Base-by-base conservation (phyloP, 2,888 invertebrate genomes). In the Entomobrya proxima region DNA sequence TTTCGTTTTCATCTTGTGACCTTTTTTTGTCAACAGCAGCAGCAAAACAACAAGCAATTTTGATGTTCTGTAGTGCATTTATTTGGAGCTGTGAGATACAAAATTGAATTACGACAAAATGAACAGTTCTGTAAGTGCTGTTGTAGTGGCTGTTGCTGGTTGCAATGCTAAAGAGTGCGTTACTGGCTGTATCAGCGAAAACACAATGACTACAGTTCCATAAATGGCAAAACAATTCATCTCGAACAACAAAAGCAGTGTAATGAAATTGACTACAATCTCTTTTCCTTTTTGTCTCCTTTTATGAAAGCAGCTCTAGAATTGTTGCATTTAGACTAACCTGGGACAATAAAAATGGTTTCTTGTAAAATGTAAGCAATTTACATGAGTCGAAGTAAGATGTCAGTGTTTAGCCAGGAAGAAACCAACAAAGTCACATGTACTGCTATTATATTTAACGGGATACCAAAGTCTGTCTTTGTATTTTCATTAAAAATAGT, bases 171-270 rank as follows among this genome's bases (percentile, higher is more conserved):
- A n/a, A n/a, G n/a, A n/a, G n/a, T n/a, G n/a, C 52, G 52, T 50
- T 50, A n/a, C n/a, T 9, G n/a, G 52, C 21, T 61, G 32, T 32
- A 35, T 61, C 18, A 18, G 61, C 35, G n/a, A n/a, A n/a, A n/a
- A 32, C 61, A 67, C 40, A 67, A 67, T 37, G 58, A 58, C 27
- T 30, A 32, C 32, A 64, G 44, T 77, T 77, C 77, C 77, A 77
- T 77, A 77, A 77, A 64, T 77, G 77, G 77, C 32, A 32, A 61
- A 44, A 47, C 77, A 64, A 76, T 55, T 50, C 50, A 67, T 67
- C 50, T 74, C 58, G 35, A 76, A 58, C 37, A 58, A 76, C 24
- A 58, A 76, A 52, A 55, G 58, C 27, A 58, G 21, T 18, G 67
- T 40, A 67, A 67, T 67, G 67, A 67, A 67, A 67, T 40, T 37